Percentiles rank a stretch among this genome's conserved stretches.
Conservation (phyloP, 2,797 vertebrate species). For the Acanthurus leucopareius region DNA sequence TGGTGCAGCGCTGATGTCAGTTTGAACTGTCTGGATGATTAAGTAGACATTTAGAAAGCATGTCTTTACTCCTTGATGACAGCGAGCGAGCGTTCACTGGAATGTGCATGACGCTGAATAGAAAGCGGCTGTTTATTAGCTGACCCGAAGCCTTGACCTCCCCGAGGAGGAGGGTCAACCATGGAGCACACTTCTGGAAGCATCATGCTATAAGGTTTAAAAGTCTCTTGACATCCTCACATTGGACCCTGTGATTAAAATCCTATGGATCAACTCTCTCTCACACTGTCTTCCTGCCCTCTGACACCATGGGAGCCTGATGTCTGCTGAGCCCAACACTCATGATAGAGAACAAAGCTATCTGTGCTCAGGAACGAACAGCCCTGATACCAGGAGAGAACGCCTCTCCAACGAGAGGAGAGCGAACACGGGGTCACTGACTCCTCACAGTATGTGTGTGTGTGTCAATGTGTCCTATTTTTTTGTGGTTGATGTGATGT, state of each 20-base stretch:
- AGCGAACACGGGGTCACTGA: conserved; percentile 53
- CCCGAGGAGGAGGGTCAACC: conserved; percentile 12
- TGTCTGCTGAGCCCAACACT: conserved; percentile 26
- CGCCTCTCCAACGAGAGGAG: conserved; percentile 25
- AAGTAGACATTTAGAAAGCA: neutral
- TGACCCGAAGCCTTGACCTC: conserved; percentile 25
- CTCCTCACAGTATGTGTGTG: conserved; percentile 36
- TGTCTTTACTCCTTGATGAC: neutral
- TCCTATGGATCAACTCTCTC: conserved; percentile 10
- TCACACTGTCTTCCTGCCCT: conserved; percentile 40
- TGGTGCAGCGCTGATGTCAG: neutral
- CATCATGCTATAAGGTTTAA: conserved; percentile 5
- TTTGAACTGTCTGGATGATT: conserved; percentile 18
- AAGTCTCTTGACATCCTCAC: neutral
- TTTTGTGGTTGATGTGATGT: conserved; percentile 40
- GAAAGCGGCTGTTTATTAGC: neutral
- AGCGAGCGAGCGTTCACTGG: neutral
- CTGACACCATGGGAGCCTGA: conserved; percentile 47
- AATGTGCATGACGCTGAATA: conserved; percentile 4
- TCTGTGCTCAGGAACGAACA: conserved; percentile 58
- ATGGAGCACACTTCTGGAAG: conserved; percentile 16
- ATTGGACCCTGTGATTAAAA: neutral
- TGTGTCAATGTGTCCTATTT: conserved; percentile 48
- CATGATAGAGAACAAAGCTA: conserved; percentile 72
- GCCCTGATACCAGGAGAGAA: conserved; percentile 59